Evolutionary conservation across 2,797 vertebrate species (phyloP), one percentile per base, ranked within the genome.

Genomic region (Cygnus olor): DNA sequence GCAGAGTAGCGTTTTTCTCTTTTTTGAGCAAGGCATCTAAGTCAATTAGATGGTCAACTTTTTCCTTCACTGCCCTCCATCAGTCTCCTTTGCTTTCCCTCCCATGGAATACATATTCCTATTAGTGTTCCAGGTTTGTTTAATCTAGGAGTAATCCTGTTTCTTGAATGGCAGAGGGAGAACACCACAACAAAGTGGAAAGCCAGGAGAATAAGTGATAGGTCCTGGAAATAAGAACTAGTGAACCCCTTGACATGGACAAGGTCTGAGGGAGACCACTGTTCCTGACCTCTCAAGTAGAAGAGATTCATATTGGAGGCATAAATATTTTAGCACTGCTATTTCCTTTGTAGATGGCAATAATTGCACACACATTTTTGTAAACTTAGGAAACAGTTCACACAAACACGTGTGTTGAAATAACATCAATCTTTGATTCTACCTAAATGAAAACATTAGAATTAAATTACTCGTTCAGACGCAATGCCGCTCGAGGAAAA

Each of bases 351-450:
- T 14, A 54, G 36, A 74, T 13, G 21, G 36, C 10, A 85, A 93
- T 80, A 90, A 38, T 11, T 1, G 2, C 30, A 18, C 10, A 27
- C 0, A 0, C 1, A 0, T 16, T 79, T 88, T 73, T 70, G 15
- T 24, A 54, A 89, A 87, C 17, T 15, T 57, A 17, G 5, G 14
- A 14, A n/a, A 34, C n/a, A 21, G n/a, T 58, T n/a, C 56, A 22
- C 28, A 30, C 32, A n/a, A 14, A 57, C 20, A 14, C 1, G 32
- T 21, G 21, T 34, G 32, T 58, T 14, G 28, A 22, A 34, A 58
- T 57, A 57, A 22, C 20, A 21, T 22, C 15, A 58, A 22, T 22
- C 20, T 22, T 58, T 22, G 21, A 58, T n/a, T 58, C n/a, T 58
- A 47, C 27, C 30, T 63, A 74, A 66, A 47, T n/a, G 27, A 78